Evolutionary conservation across 2,888 invertebrate species (phyloP).

Genomic region (Yponomeuta evonymella): DNA sequence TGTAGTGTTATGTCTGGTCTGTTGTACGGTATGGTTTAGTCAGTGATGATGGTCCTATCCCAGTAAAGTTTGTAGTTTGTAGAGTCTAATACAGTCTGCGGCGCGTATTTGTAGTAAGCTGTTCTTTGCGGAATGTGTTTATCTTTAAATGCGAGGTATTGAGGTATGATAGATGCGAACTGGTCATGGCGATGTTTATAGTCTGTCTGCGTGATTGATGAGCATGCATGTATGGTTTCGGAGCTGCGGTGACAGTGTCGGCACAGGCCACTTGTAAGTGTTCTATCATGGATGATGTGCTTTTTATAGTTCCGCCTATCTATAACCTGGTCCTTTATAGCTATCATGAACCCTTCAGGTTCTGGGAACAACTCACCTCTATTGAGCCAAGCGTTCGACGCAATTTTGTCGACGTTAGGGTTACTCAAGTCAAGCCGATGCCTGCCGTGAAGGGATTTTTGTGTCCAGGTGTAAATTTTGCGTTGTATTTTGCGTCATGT

Average conservation of each 20-base stretch:
- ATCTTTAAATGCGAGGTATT: not conserved
- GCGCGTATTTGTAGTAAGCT: too few relatives aligned
- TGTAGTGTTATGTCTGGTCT: not conserved
- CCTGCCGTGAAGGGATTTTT: not conserved
- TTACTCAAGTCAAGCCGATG: not conserved
- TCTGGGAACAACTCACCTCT: constrained; percentile 1
- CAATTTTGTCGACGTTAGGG: not conserved
- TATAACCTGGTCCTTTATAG: too few relatives aligned
- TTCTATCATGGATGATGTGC: too few relatives aligned
- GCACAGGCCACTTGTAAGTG: too few relatives aligned
- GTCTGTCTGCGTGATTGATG: constrained; percentile 7
- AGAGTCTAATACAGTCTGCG: not conserved
- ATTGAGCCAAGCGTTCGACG: constrained; percentile 7
- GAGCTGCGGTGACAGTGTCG: not conserved
- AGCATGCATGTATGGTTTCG: constrained; percentile 8
- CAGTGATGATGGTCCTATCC: not conserved
- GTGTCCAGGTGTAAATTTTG: constrained; percentile 9
- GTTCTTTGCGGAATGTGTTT: not conserved
- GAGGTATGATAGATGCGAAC: constrained; percentile 6
- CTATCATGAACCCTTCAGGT: too few relatives aligned
- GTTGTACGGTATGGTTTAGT: not conserved
- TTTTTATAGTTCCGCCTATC: too few relatives aligned
- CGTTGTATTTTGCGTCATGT: not conserved
- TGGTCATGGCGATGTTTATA: constrained; percentile 13
- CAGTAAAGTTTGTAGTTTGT: not conserved